Evolutionary conservation across 2,113 vertebrate genomes (phyloP).

Genomic region (Labrus mixtus): DNA sequence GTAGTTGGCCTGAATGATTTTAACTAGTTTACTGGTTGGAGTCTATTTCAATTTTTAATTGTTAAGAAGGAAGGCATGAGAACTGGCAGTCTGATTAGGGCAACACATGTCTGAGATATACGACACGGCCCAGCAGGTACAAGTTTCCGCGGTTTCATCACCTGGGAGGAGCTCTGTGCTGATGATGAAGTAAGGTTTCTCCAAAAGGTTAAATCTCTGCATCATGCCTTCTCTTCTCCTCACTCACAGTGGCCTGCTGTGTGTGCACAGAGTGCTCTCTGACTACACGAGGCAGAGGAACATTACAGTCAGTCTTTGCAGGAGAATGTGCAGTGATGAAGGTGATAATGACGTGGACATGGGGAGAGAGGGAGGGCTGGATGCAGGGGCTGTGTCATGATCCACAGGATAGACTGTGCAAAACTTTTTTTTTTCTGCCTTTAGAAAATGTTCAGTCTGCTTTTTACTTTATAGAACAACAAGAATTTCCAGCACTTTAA

Average conservation of each 20-base stretch:
- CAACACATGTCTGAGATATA: not conserved
- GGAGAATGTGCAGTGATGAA: not conserved
- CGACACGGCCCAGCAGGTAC: not conserved
- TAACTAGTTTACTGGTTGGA: too few species aligned
- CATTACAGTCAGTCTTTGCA: not conserved
- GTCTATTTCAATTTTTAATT: too few species aligned
- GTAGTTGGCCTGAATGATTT: too few species aligned
- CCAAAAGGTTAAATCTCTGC: slow-evolving; percentile 2
- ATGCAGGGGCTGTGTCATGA: not conserved
- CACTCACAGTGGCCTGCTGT: not conserved
- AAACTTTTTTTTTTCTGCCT: not conserved
- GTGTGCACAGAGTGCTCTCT: not conserved
- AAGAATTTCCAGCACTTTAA: too few species aligned
- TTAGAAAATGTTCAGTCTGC: not conserved
- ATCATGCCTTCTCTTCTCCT: not conserved
- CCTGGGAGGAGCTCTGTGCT: not conserved
- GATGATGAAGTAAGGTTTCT: not conserved
- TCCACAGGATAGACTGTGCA: not conserved
- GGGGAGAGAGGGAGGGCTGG: not conserved
- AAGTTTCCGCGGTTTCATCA: not conserved
- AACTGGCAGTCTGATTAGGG: too few species aligned
- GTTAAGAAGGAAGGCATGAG: too few species aligned
- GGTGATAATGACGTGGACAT: not conserved
- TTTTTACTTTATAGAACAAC: too few species aligned
- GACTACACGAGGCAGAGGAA: not conserved